A percentile compares a stretch with the other conserved stretches of the same genome.
These are phyloP conservation scores for Magallana ariakensis DNA, from an alignment of 1,140 invertebrate genomes.

Conservation along the genomic window DNA sequence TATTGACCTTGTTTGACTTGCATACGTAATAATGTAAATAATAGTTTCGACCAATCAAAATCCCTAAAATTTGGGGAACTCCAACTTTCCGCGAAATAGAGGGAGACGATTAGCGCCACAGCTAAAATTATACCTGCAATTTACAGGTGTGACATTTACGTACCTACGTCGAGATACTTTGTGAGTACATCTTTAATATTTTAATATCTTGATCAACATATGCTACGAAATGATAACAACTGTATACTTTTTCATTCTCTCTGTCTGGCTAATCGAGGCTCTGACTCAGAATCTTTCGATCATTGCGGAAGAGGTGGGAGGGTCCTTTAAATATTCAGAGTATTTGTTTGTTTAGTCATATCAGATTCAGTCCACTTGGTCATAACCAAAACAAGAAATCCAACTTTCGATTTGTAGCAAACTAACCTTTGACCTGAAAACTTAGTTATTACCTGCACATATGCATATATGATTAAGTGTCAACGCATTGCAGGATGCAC, in stretches of 20 bases:
- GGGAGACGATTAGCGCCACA: constrained; percentile 7
- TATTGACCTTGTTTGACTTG: constrained; percentile 32
- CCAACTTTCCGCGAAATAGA: constrained; percentile 33
- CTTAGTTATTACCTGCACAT: too few species aligned
- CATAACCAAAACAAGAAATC: neutral
- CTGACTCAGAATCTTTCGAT: constrained; percentile 31
- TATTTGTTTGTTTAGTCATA: constrained; percentile 31
- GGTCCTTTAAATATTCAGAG: neutral
- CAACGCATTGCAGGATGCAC: too few species aligned
- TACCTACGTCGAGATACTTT: neutral
- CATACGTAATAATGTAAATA: constrained; percentile 30
- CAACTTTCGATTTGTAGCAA: neutral
- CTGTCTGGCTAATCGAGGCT: neutral
- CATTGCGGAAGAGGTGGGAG: neutral
- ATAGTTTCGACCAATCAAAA: constrained; percentile 13
- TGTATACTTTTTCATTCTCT: neutral
- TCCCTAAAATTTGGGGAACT: constrained; percentile 8
- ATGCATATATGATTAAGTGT: too few species aligned
- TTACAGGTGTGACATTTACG: constrained; percentile 7
- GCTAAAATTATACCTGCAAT: constrained; percentile 20
- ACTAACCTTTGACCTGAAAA: constrained; percentile 1
- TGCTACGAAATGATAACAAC: neutral
- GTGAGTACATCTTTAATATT: neutral
- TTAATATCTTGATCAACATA: neutral
- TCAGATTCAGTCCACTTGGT: neutral